phyloP scores from a whole-genome alignment of 1,140 invertebrate species.

The Nixonia krombeini region DNA sequence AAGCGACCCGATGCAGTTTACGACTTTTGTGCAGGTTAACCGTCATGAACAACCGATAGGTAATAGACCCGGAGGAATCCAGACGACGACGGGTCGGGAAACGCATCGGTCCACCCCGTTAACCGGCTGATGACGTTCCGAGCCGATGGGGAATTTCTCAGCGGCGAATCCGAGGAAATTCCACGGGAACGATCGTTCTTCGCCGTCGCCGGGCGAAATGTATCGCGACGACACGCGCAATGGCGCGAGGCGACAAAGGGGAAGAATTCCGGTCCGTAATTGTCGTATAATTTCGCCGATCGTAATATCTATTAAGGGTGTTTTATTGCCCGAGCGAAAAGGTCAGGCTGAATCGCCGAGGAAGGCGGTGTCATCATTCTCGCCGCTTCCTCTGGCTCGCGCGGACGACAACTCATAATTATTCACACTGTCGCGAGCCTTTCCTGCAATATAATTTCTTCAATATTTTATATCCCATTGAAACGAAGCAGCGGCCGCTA shows the following conservation, averaged over 20 bases:
- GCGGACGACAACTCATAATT: conserved; percentile 47
- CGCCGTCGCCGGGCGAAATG: no score
- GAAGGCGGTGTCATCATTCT: not conserved
- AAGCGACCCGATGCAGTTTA: conserved; percentile 30
- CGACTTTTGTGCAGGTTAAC: conserved; percentile 13
- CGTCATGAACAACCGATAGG: conserved; percentile 28
- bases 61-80: no score
- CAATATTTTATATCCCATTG: conserved; percentile 61
- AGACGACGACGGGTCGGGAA: no score
- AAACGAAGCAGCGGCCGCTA: conserved; percentile 57
- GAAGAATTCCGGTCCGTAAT: no score
- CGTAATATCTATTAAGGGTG: not conserved
- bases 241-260: no score
- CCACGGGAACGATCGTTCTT: no score
- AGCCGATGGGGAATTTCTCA: no score
- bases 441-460: conserved; percentile 64
- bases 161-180: no score
- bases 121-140: no score
- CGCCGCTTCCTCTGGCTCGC: not conserved
- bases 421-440: conserved; percentile 56
- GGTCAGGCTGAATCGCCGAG: not conserved
- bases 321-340: not conserved
- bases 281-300: not conserved
- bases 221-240: no score
- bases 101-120: no score